Percentiles rank a stretch among this genome's conserved stretches.
Conservation (phyloP, 2,797 vertebrate species). For the Spea hammondii region DNA sequence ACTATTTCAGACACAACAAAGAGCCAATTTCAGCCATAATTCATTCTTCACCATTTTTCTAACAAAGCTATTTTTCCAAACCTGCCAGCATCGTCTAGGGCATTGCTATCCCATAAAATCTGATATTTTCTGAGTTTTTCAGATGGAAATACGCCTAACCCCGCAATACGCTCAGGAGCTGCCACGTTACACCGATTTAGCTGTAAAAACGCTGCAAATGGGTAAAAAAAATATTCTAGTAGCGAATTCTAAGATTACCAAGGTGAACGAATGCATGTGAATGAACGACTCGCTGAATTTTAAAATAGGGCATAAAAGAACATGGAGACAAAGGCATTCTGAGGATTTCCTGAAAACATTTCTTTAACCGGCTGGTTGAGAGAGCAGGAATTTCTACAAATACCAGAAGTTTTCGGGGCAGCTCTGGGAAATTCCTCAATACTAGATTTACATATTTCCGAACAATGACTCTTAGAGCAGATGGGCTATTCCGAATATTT, state of each 20-base stretch:
- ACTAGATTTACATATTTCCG: slow-evolving; percentile 15
- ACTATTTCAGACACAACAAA: too few species aligned
- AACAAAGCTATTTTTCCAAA: too few species aligned
- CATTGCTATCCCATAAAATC: slow-evolving; percentile 35
- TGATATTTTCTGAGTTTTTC: slow-evolving; percentile 28
- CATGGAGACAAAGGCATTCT: slow-evolving; percentile 29
- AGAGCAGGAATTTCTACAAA: slow-evolving; percentile 24
- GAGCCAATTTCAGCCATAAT: too few species aligned
- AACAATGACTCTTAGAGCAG: slow-evolving; percentile 10
- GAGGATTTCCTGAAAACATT: slow-evolving; percentile 44
- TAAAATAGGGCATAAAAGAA: neutral
- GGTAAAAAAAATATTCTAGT: neutral
- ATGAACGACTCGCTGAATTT: too few species aligned
- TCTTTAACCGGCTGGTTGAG: neutral
- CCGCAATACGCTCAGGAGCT: slow-evolving; percentile 1
- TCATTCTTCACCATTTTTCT: too few species aligned
- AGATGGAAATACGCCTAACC: slow-evolving; percentile 2
- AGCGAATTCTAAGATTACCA: neutral
- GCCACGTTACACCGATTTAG: slow-evolving; percentile 11
- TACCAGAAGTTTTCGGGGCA: slow-evolving; percentile 5
- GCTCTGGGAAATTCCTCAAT: slow-evolving; percentile 25
- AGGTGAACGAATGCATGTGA: neutral
- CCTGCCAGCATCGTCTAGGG: neutral
- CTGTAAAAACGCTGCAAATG: neutral
- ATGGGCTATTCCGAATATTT: slow-evolving; percentile 7